Evolutionary conservation across 1,140 invertebrate genomes (phyloP).

Genomic region (Aphelinus certus): DNA sequence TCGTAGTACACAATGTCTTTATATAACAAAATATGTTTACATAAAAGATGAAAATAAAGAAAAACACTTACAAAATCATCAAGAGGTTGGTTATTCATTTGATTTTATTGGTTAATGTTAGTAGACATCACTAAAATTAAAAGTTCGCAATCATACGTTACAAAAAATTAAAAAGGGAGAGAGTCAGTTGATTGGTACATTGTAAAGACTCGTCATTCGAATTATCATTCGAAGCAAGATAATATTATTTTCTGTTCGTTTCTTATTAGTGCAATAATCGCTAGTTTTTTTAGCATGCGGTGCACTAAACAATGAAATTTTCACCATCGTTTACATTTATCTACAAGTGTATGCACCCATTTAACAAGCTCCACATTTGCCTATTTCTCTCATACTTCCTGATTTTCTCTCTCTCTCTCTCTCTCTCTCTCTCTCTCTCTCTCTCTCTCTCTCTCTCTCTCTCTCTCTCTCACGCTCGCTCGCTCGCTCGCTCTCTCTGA

Average conservation of each 20-base stretch:
- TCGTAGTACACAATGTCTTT: slow-evolving; percentile 25
- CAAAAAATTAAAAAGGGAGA: slow-evolving; percentile 34
- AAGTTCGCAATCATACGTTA: slow-evolving; percentile 35
- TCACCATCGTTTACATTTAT: slow-evolving; percentile 37
- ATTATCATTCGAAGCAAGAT: slow-evolving; percentile 30
- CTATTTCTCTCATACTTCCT: slow-evolving; percentile 10
- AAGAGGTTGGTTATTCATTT: slow-evolving; percentile 24
- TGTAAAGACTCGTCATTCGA: slow-evolving; percentile 36
- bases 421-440: slow-evolving; percentile 27
- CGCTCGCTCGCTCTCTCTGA: neutral
- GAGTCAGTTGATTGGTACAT: slow-evolving; percentile 31
- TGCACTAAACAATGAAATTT: slow-evolving; percentile 39
- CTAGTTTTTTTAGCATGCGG: slow-evolving; percentile 37
- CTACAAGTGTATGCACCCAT: slow-evolving; percentile 40
- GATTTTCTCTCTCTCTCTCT: slow-evolving; percentile 22
- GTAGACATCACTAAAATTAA: slow-evolving; percentile 33
- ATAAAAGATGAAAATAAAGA: slow-evolving; percentile 32
- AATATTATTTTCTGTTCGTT: slow-evolving; percentile 15
- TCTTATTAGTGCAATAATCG: slow-evolving; percentile 31
- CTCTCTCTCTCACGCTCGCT: slow-evolving; percentile 37
- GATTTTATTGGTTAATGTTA: slow-evolving; percentile 37
- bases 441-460: slow-evolving; percentile 38
- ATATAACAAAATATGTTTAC: slow-evolving; percentile 27
- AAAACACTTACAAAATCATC: slow-evolving; percentile 32
- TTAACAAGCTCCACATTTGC: slow-evolving; percentile 37